Percentiles rank a stretch among this genome's conserved stretches.
Evolutionary conservation across 2,113 vertebrate genomes (phyloP).

Genomic region (Canis aureus): DNA sequence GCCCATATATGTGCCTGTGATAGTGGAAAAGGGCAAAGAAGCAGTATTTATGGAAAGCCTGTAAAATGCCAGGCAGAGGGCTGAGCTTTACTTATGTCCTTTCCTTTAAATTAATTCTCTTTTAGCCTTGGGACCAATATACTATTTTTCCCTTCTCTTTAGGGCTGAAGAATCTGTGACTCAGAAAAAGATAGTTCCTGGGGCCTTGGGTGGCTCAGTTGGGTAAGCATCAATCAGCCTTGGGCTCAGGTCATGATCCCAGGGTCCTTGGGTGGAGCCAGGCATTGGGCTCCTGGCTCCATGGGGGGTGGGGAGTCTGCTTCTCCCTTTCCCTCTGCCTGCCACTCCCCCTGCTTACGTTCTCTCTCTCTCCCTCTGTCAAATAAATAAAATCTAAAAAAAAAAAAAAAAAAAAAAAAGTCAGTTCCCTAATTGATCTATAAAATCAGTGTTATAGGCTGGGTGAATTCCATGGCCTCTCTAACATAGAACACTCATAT

Average conservation of each 20-base stretch:
- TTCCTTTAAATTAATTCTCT: not conserved
- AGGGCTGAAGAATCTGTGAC: not conserved
- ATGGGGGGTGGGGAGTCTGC: too few species aligned
- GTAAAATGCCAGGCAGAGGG: rapidly evolving
- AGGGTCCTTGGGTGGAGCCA: too few species aligned
- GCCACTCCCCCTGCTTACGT: too few species aligned
- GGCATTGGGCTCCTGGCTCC: too few species aligned
- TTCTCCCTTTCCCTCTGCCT: too few species aligned
- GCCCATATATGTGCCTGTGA: rapidly evolving
- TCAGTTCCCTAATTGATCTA: not conserved
- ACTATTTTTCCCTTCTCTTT: not conserved
- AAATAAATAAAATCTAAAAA: too few species aligned
- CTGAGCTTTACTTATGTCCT: not conserved
- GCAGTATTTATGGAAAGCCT: not conserved
- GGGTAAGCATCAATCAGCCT: too few species aligned
- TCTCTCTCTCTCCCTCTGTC: too few species aligned
- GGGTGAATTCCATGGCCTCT: not conserved
- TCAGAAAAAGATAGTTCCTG: not conserved
- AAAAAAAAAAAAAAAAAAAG: not conserved
- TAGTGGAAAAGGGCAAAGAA: not conserved
- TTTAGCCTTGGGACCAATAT: not conserved
- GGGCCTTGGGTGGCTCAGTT: too few species aligned
- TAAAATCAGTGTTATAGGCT: not conserved
- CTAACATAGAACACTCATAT: not conserved
- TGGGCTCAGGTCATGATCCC: too few species aligned